Percentiles rank a stretch among this genome's conserved stretches.
These are phyloP conservation scores for Tortrix viridana DNA, from an alignment of 2,888 invertebrate species.

Conservation along the genomic window DNA sequence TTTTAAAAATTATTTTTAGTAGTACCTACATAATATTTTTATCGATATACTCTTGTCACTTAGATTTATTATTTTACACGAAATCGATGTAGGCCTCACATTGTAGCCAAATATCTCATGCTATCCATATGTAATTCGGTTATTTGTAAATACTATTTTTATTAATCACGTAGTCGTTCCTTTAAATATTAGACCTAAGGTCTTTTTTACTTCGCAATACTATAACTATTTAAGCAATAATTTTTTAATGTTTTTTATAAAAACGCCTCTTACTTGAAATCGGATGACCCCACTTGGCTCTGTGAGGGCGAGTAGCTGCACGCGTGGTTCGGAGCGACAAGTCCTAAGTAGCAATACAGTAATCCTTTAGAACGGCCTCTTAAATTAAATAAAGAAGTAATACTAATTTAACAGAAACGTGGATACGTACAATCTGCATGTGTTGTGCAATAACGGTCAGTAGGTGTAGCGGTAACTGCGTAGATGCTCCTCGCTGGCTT, in stretches of 20 bases:
- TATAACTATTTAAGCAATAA: slow-evolving; percentile 79
- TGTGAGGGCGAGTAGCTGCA: slow-evolving; percentile 46
- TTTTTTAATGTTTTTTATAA: slow-evolving; percentile 67
- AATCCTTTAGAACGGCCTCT: slow-evolving; percentile 54
- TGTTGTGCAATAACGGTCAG: slow-evolving; percentile 79
- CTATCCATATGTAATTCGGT: slow-evolving; percentile 65
- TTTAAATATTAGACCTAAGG: slow-evolving; percentile 77
- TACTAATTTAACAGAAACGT: slow-evolving; percentile 51
- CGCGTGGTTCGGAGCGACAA: slow-evolving; percentile 55
- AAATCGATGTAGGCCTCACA: slow-evolving; percentile 72
- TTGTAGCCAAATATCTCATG: slow-evolving; percentile 83
- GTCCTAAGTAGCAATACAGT: slow-evolving; percentile 53
- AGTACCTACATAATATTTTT: slow-evolving; percentile 47
- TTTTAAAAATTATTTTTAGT: slow-evolving; percentile 62
- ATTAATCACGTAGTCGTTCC: slow-evolving; percentile 79
- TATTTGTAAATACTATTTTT: slow-evolving; percentile 77
- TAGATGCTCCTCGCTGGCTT: slow-evolving; percentile 75
- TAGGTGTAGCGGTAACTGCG: slow-evolving; percentile 65
- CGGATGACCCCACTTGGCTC: slow-evolving; percentile 43
- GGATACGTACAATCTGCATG: slow-evolving; percentile 79
- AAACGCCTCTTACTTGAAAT: slow-evolving; percentile 36
- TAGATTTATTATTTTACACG: slow-evolving; percentile 64
- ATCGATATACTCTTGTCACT: slow-evolving; percentile 57
- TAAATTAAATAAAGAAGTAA: slow-evolving; percentile 54
- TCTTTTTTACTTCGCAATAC: slow-evolving; percentile 79